A percentile compares a stretch with the other conserved stretches of the same genome.
Evolutionary conservation across 2,113 vertebrate species (phyloP).

Genomic region (Gallinago jamesoni): DNA sequence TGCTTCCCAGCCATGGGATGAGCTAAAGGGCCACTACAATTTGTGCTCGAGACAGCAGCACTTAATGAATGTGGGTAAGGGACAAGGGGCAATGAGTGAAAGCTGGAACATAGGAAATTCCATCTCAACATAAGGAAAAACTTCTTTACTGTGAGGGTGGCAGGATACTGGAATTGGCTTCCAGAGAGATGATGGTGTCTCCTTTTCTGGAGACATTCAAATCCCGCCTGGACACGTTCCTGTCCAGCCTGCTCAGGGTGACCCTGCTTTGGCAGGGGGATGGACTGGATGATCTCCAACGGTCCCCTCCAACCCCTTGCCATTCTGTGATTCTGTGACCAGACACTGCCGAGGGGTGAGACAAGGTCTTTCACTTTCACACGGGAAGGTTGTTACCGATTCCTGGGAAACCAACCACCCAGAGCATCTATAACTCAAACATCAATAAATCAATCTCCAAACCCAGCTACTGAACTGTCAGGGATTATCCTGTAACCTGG

Average conservation of each 20-base stretch:
- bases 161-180: neutral
- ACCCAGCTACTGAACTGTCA: neutral
- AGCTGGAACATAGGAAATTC: neutral
- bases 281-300: neutral
- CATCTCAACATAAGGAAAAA: neutral
- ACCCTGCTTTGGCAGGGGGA: neutral
- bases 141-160: neutral
- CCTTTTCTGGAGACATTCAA: neutral
- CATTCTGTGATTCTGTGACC: neutral
- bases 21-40: neutral
- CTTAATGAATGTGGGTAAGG: neutral
- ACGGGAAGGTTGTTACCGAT: neutral
- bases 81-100: neutral
- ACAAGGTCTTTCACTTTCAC: neutral
- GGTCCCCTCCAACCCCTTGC: neutral
- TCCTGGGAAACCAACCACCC: neutral
- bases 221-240: neutral
- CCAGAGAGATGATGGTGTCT: neutral
- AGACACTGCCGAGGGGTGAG: neutral
- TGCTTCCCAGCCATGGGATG: neutral
- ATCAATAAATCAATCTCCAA: neutral
- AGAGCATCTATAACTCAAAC: neutral
- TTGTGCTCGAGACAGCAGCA: neutral
- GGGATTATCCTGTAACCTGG: neutral
- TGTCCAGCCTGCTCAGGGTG: neutral